Percentiles rank a stretch among this genome's conserved stretches.
These are phyloP conservation scores for Cyphomyrus plagiostoma DNA, from an alignment of 2,113 vertebrate genomes.

Conservation along the genomic window DNA sequence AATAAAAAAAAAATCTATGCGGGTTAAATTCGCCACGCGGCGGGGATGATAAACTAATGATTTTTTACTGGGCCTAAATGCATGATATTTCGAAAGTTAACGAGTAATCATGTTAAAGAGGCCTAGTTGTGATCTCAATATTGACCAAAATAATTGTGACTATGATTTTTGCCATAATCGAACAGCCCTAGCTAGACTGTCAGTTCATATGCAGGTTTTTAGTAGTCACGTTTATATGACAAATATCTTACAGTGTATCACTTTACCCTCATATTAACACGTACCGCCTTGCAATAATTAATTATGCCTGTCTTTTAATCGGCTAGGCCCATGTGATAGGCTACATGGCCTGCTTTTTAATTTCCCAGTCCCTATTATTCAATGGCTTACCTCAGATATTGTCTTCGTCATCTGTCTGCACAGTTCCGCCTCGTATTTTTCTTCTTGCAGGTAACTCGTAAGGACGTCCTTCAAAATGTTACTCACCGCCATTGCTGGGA, in stretches of 20 bases:
- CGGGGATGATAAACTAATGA: too few species aligned
- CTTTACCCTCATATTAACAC: not conserved
- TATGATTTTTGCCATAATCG: not conserved
- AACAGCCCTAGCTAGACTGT: not conserved
- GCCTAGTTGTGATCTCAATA: not conserved
- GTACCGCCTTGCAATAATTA: not conserved
- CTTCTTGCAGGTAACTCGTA: slow-evolving; percentile 65
- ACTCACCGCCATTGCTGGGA: slow-evolving; percentile 62
- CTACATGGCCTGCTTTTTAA: not conserved
- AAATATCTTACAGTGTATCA: not conserved
- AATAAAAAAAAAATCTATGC: too few species aligned
- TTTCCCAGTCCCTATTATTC: not conserved
- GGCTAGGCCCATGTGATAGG: not conserved
- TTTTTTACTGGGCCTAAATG: too few species aligned
- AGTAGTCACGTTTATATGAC: not conserved
- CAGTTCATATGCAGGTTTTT: not conserved
- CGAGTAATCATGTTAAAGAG: not conserved
- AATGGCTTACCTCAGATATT: slow-evolving; percentile 70
- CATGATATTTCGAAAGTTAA: not conserved
- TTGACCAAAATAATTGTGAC: not conserved
- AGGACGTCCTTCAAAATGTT: slow-evolving; percentile 78
- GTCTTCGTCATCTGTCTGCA: slow-evolving; percentile 75
- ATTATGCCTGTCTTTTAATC: not conserved
- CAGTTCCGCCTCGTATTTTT: slow-evolving; percentile 69
- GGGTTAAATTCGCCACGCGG: too few species aligned